A percentile compares a stretch with the other conserved stretches of the same genome.
phyloP scores from a whole-genome alignment of 1,140 invertebrate species.

The Streblospio benedicti region DNA sequence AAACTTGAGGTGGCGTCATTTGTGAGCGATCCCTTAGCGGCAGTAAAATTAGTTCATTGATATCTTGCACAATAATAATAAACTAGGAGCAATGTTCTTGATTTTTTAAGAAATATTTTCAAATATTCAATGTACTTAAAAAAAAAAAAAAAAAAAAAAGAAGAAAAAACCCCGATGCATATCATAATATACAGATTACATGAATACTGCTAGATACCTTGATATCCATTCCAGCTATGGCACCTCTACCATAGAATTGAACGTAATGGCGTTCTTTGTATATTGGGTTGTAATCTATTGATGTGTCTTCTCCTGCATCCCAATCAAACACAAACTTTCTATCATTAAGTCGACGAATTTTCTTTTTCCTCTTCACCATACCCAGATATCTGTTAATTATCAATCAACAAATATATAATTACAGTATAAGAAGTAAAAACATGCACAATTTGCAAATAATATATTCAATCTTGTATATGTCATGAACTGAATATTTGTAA shows the following conservation, averaged over 20 bases:
- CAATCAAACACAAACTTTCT: constrained; percentile 99
- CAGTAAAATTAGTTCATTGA: too few species aligned
- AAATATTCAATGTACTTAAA: too few species aligned
- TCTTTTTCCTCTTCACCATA: constrained; percentile 82
- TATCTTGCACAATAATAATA: too few species aligned
- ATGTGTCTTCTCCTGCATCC: constrained; percentile 97
- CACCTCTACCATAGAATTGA: constrained; percentile 95
- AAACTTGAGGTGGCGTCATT: too few species aligned
- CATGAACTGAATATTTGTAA: too few species aligned
- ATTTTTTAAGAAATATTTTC: too few species aligned
- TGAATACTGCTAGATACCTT: constrained; percentile 37
- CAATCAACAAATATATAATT: neutral
- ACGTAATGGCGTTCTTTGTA: constrained; percentile 92
- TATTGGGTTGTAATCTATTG: constrained; percentile 90
- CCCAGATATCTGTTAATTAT: constrained; percentile 77
- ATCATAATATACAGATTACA: too few species aligned
- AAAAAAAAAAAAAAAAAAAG: too few species aligned
- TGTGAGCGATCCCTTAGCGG: too few species aligned
- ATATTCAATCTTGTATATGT: too few species aligned
- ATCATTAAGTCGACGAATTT: constrained; percentile 84
- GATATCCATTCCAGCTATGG: constrained; percentile 90
- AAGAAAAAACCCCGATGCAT: too few species aligned
- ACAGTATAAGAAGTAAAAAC: neutral
- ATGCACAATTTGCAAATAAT: neutral
- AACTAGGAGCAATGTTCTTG: too few species aligned